Conservation (phyloP, 2,113 vertebrate species). For the Xenus cinereus region DNA sequence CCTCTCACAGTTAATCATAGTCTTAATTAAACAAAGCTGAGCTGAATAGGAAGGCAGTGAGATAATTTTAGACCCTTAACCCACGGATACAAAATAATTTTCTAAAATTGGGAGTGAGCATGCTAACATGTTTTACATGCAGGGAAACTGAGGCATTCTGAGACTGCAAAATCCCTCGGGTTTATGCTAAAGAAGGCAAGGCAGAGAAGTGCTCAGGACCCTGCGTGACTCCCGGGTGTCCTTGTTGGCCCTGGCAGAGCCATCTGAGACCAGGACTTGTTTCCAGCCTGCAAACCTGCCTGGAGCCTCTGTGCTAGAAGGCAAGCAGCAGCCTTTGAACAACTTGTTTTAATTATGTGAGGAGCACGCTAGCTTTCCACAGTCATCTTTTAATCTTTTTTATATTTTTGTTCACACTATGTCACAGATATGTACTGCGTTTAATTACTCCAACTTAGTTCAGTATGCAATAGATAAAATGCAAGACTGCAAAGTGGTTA, state of each 20-base stretch:
- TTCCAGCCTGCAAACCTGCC: neutral
- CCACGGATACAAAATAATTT: neutral
- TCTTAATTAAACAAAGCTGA: constrained; percentile 9
- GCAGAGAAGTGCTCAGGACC: neutral
- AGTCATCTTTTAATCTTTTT: constrained; percentile 33
- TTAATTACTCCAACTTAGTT: neutral
- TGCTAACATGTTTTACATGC: neutral
- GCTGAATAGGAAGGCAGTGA: neutral
- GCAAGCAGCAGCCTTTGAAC: constrained; percentile 27
- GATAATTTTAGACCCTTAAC: constrained; percentile 3
- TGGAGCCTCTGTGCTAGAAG: neutral
- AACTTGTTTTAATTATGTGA: constrained; percentile 52
- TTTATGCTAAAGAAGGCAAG: neutral
- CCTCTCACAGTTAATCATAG: neutral
- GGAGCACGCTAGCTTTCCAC: constrained; percentile 56
- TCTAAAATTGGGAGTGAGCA: neutral
- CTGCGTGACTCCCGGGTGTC: rapidly evolving
- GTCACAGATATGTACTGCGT: neutral
- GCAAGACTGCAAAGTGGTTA: neutral
- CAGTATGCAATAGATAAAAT: neutral
- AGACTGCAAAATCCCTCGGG: neutral
- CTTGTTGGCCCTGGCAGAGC: neutral
- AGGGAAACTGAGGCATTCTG: neutral
- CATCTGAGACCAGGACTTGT: neutral
- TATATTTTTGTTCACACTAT: constrained; percentile 52